These are phyloP conservation scores for Danio rerio DNA, from an alignment of 2,113 vertebrate genomes.

Conservation along the genomic window GRCz12tu NC_133184.1:39701001-39701500, in stretches of 20 bases:
- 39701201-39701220: background rate
- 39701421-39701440: too few relatives aligned
- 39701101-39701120: background rate
- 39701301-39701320: background rate
- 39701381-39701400: background rate
- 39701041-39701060: too few relatives aligned
- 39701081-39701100: background rate
- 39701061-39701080: too few relatives aligned
- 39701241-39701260: background rate
- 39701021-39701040: too few relatives aligned
- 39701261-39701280: constrained; percentile 5
- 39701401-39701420: too few relatives aligned
- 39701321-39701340: background rate
- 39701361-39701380: background rate
- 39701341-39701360: background rate
- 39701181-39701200: background rate
- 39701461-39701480: too few relatives aligned
- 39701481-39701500: too few relatives aligned
- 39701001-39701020: too few relatives aligned
- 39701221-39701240: too few relatives aligned
- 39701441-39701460: too few relatives aligned
- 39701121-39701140: background rate
- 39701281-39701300: constrained; percentile 15
- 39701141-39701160: background rate
- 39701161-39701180: background rate